These are phyloP conservation scores for Drosophila novamexicana DNA, from an alignment of 1,140 invertebrate genomes.

Conservation along the genomic window DNA sequence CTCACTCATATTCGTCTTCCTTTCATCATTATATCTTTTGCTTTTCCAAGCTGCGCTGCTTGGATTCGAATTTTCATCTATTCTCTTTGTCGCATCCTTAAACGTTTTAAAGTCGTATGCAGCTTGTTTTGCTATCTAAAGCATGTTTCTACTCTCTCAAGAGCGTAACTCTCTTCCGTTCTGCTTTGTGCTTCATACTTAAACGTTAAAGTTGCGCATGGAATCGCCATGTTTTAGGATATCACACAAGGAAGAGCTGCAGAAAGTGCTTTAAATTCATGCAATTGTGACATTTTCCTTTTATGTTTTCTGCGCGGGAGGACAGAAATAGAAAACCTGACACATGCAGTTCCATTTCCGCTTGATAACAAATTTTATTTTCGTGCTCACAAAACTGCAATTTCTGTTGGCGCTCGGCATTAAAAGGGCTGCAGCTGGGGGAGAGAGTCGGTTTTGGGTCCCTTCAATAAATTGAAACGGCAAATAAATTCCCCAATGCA, in stretches of 20 bases:
- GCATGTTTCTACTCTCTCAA: no score
- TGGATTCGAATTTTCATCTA: no score
- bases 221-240: no score
- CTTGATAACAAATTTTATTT: conserved; percentile 40
- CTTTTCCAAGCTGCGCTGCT: no score
- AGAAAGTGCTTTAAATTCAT: not conserved
- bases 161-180: not conserved
- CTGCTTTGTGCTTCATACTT: not conserved
- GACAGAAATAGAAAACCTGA: conserved; percentile 27
- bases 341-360: conserved; percentile 61
- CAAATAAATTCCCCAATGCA: conserved; percentile 53
- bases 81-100: no score
- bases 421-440: not conserved
- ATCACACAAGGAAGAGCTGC: no score
- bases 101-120: no score
- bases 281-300: not conserved
- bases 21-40: no score
- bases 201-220: no score
- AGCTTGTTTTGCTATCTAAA: no score
- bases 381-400: conserved; percentile 36
- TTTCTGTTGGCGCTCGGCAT: conserved; percentile 5
- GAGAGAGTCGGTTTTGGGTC: not conserved
- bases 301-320: not conserved
- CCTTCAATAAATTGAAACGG: conserved; percentile 38
- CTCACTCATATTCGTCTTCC: not conserved